Evolutionary conservation across 35 echinoderm and acorn worm species (phyloP).

Genomic region (Lytechinus pictus): DNA sequence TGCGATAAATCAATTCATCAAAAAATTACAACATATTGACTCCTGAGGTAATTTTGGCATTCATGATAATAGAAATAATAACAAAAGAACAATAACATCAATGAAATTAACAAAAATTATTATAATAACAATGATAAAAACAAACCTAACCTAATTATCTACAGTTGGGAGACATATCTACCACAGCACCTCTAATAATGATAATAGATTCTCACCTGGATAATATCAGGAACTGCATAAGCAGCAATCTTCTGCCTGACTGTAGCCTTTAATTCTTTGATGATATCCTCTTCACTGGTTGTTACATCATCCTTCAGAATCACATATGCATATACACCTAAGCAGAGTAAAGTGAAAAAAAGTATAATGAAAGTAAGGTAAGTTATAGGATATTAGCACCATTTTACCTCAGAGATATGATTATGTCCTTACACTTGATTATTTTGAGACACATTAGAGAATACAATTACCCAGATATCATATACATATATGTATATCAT

Average conservation of each 20-base stretch:
- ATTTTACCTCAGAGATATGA: not conserved
- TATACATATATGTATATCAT: not conserved
- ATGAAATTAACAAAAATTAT: too few relatives aligned
- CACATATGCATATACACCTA: conserved; percentile 97
- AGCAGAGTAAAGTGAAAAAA: not conserved
- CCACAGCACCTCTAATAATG: not conserved
- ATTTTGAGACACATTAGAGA: too few relatives aligned
- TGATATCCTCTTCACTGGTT: conserved; percentile 76
- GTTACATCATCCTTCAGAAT: conserved; percentile 82
- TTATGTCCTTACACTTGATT: not conserved
- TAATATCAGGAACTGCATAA: conserved; percentile 94
- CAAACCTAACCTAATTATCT: too few relatives aligned
- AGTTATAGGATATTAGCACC: not conserved
- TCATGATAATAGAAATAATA: too few relatives aligned
- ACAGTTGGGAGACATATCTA: too few relatives aligned
- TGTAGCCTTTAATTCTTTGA: conserved; percentile 72
- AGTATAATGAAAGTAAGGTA: not conserved
- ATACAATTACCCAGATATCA: not conserved
- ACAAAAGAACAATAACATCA: too few relatives aligned
- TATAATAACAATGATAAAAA: too few relatives aligned
- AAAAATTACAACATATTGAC: too few relatives aligned
- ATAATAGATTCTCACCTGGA: conserved; percentile 66
- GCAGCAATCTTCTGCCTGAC: conserved; percentile 86
- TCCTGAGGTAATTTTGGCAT: too few relatives aligned
- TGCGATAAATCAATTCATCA: too few relatives aligned